These are phyloP conservation scores for Heliconius melpomene DNA, from an alignment of 1,140 invertebrate species.

Conservation along the genomic window DNA sequence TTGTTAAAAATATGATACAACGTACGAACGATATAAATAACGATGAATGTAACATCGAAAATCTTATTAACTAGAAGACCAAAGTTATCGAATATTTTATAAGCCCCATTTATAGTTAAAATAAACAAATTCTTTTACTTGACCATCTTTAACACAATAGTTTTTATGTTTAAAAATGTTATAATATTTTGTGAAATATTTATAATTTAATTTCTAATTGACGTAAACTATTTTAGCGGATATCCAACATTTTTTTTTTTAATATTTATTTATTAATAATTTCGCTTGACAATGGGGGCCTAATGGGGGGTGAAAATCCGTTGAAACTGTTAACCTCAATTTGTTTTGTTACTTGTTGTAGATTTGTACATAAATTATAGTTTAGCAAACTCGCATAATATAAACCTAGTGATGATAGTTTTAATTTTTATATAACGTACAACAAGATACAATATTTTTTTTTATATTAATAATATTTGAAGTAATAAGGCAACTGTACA, in stretches of 20 bases:
- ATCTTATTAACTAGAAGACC: constrained; percentile 50
- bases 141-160: not conserved
- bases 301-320: constrained; percentile 13
- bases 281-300: constrained; percentile 2
- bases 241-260: constrained; percentile 5
- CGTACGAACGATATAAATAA: constrained; percentile 53
- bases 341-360: constrained; percentile 61
- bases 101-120: constrained; percentile 19
- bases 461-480: not conserved
- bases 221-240: constrained; percentile 32
- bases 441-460: constrained; percentile 16
- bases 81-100: constrained; percentile 53
- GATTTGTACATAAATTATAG: constrained; percentile 63
- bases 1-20: constrained; percentile 65
- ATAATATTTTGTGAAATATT: constrained; percentile 11
- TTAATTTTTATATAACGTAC: constrained; percentile 28
- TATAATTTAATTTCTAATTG: constrained; percentile 25
- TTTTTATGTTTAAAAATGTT: not conserved
- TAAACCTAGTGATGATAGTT: constrained; percentile 32
- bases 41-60: constrained; percentile 33
- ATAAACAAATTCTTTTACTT: not conserved
- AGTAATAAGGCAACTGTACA: not conserved
- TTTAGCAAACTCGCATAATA: constrained; percentile 40
- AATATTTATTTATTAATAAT: constrained; percentile 31
- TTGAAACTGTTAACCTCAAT: constrained; percentile 37